Conservation (phyloP, 2,113 vertebrate species). For the Thermophis baileyi region DNA sequence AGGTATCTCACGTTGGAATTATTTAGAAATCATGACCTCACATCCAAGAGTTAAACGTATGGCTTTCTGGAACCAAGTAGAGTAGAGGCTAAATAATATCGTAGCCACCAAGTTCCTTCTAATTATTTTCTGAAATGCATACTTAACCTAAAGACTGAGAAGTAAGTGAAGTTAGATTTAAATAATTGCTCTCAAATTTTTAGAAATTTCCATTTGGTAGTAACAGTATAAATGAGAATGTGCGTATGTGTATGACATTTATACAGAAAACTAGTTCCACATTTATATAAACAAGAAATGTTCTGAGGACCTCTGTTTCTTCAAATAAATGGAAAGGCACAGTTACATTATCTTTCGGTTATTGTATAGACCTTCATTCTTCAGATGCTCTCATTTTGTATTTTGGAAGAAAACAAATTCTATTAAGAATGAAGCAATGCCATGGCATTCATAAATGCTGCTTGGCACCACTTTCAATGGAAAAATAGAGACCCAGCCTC, state of each 20-base stretch:
- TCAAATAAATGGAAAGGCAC: not conserved
- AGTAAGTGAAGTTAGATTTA: not conserved
- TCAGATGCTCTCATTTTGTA: not conserved
- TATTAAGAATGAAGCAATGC: not conserved
- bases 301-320: not conserved
- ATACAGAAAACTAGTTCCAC: not conserved
- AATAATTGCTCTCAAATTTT: not conserved
- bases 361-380: rapidly evolving
- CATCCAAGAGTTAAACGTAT: not conserved
- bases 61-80: not conserved
- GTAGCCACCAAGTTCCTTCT: not conserved
- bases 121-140: not conserved
- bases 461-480: rapidly evolving
- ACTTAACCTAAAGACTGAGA: not conserved
- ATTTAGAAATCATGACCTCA: not conserved
- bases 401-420: not conserved
- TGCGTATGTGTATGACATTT: not conserved
- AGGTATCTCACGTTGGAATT: not conserved
- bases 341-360: not conserved
- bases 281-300: not conserved
- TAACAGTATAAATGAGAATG: too few species aligned
- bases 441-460: not conserved
- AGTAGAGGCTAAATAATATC: not conserved
- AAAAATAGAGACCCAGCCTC: not conserved
- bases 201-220: not conserved